Conservation (phyloP, 2,888 invertebrate species). For the Parnassius mnemosyne region DNA sequence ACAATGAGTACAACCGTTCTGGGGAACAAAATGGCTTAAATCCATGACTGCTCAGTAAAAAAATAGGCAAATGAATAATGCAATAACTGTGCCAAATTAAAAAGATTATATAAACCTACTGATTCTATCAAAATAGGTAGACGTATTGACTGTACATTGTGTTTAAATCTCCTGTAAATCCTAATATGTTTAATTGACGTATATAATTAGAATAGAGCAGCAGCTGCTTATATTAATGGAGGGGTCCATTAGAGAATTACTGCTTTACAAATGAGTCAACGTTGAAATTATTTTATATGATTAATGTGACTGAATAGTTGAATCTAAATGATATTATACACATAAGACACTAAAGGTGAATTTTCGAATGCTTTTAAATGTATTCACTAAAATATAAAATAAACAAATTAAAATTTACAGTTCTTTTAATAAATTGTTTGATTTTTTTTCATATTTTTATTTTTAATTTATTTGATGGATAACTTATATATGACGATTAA, state of each 20-base stretch:
- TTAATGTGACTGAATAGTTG: no score
- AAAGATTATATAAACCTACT: conserved; percentile 11
- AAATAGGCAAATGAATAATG: conserved; percentile 3
- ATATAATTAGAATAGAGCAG: conserved; percentile 12
- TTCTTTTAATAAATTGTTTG: no score
- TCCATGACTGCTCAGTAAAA: conserved; percentile 19
- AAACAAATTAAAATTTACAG: no score
- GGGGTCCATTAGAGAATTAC: conserved; percentile 10
- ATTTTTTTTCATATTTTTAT: no score
- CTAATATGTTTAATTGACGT: conserved; percentile 13
- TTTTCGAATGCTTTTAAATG: no score
- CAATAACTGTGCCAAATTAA: conserved; percentile 16
- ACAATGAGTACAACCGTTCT: conserved; percentile 9
- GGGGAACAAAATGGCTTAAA: conserved; percentile 12
- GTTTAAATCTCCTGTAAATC: conserved; percentile 11
- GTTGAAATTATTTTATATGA: conserved; percentile 1
- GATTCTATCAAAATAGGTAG: not conserved
- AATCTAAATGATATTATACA: no score
- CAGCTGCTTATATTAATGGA: conserved; percentile 8
- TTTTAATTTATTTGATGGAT: no score
- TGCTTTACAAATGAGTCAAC: not conserved
- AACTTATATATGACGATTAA: no score
- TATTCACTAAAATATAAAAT: no score
- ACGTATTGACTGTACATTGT: conserved; percentile 7
- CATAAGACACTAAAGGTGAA: no score